Evolutionary conservation across 2,113 vertebrate species (phyloP), one percentile per base, ranked within the genome.

Genomic region (Microcebus murinus): DNA sequence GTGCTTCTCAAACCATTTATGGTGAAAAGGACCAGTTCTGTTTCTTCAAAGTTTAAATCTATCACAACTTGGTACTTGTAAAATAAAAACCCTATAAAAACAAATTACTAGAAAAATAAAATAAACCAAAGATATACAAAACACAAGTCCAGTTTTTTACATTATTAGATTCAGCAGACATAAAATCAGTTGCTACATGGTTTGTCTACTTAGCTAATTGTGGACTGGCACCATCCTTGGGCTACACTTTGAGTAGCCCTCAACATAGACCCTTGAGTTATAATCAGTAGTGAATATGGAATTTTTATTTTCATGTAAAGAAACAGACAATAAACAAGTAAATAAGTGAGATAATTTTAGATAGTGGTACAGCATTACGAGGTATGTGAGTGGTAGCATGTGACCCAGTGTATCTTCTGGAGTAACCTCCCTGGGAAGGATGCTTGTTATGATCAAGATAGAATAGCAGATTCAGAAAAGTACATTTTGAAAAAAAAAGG

Each of bases 101-200:
- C 88, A 42, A 83, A 93, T 55, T 36, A 73, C 74, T 36, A 80
- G 70, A 52, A 96, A 88, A 87, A 45, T 45, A 34, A 87, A 57
- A 31, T 73, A 74, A 65, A 27, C 31, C 31, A 67, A 68, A 70
- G 10, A 42, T 80, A 57, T 36, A 45, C 8, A 90, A 80, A 80
- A 86, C 65, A 48, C 2, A 84, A 52, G 29, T 48, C 18, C 0
- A 27, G 20, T 86, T 86, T 94, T 73, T 45, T 14, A 15, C 68
- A 52, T 87, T 31, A 39, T 67, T 92, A 88, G 77, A 81, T 57
- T 81, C 36, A 86, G 45, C 50, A 77, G 27, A 57, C 14, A 36
- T 68, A 91, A 87, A 71, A 52, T 52, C 45, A 76, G 50, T 89
- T 70, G 52, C 29, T 68, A 15, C 36, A 23, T 21, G 20, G 31